These are phyloP conservation scores for Pyrgilauda ruficollis DNA, from an alignment of 2,113 vertebrate genomes.

Conservation along the genomic window DNA sequence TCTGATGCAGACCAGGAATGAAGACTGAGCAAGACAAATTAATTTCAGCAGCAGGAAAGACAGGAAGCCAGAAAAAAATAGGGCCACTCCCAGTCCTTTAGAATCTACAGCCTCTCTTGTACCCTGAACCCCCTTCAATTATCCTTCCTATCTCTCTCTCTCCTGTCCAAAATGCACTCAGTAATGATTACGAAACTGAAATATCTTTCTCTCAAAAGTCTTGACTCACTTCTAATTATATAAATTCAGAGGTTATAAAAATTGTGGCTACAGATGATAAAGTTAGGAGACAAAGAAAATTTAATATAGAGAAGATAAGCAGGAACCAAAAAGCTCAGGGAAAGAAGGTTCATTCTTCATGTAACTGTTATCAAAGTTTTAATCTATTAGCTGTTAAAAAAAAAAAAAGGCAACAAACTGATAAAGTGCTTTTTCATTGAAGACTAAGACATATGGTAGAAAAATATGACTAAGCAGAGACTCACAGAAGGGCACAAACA, in stretches of 20 bases:
- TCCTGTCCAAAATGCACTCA: background rate
- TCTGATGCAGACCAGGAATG: background rate
- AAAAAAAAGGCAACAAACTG: background rate
- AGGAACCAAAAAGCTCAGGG: background rate
- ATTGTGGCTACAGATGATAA: background rate
- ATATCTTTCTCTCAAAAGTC: background rate
- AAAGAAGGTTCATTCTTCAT: background rate
- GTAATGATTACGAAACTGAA: background rate
- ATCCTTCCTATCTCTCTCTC: background rate
- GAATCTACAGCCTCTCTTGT: background rate
- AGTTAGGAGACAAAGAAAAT: background rate
- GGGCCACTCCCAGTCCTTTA: background rate
- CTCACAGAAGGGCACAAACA: background rate
- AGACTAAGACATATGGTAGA: background rate
- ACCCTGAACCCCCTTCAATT: background rate
- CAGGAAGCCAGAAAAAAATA: background rate
- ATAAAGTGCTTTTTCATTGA: background rate
- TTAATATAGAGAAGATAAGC: background rate
- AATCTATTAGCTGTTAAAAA: background rate
- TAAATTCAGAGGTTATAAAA: background rate
- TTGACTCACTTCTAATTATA: background rate
- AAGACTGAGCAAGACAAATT: background rate
- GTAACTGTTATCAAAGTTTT: background rate
- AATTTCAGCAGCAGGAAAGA: background rate
- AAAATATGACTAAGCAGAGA: constrained; percentile 32